phyloP scores from a whole-genome alignment of 2,113 vertebrate species.

The Channa argus region DNA sequence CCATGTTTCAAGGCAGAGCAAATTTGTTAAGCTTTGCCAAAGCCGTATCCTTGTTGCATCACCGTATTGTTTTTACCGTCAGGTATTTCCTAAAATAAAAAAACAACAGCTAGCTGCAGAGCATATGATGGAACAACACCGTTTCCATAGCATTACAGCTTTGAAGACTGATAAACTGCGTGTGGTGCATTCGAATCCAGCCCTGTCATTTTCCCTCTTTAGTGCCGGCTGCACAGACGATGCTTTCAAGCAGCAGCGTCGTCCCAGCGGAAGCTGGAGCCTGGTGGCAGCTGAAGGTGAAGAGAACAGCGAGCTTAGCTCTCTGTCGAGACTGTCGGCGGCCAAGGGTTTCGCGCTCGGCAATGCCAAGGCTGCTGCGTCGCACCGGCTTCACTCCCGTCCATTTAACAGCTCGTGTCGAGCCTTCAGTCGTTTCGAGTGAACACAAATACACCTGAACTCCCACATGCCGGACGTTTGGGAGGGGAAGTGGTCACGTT shows the following conservation, averaged over 20 bases:
- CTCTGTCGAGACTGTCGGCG: slow-evolving; percentile 51
- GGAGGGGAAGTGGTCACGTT: slow-evolving; percentile 23
- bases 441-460: slow-evolving; percentile 64
- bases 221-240: slow-evolving; percentile 6
- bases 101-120: no score
- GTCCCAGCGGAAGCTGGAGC: slow-evolving; percentile 18
- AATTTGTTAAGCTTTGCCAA: no score
- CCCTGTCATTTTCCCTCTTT: no score
- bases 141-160: no score
- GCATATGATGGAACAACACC: no score
- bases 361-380: slow-evolving; percentile 51
- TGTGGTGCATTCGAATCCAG: no score
- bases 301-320: slow-evolving; percentile 70
- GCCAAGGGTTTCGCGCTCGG: slow-evolving; percentile 59
- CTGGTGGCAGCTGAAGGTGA: slow-evolving; percentile 64
- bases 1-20: no score
- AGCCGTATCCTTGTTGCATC: no score
- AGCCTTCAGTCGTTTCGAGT: slow-evolving; percentile 54
- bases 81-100: no score
- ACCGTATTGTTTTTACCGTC: no score
- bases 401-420: slow-evolving; percentile 53
- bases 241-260: slow-evolving; percentile 11
- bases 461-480: slow-evolving; percentile 21
- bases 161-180: no score
- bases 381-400: slow-evolving; percentile 47